These are phyloP conservation scores for Lordiphosa stackelbergi DNA, from an alignment of 1,140 invertebrate species.

Conservation along the genomic window DNA sequence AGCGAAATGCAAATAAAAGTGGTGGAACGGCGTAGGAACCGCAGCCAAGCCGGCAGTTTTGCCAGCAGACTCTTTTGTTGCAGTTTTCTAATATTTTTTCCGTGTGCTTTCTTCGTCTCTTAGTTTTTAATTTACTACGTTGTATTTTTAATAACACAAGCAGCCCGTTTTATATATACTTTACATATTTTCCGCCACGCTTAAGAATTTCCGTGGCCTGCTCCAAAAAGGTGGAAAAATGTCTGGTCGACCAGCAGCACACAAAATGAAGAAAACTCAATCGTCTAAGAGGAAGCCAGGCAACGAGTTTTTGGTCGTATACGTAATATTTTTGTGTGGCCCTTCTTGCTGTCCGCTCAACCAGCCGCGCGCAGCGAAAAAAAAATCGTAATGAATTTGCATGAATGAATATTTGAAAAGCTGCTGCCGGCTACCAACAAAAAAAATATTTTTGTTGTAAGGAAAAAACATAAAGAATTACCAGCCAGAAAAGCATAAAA, in stretches of 20 bases:
- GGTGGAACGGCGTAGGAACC: constrained; percentile 15
- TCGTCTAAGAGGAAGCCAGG: constrained; percentile 28
- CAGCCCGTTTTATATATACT: constrained; percentile 23
- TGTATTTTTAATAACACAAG: constrained; percentile 52
- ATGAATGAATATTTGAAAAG: constrained; percentile 63
- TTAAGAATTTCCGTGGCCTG: constrained; percentile 29
- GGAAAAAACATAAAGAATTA: constrained; percentile 2
- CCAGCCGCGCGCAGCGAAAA: constrained; percentile 1
- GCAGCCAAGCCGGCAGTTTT: constrained; percentile 27
- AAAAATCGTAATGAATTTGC: constrained; percentile 58
- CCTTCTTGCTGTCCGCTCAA: constrained; percentile 29
- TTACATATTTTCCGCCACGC: constrained; percentile 31
- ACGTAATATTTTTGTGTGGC: constrained; percentile 31
- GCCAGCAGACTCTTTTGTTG: constrained; percentile 36
- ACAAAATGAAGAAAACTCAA: constrained; percentile 54
- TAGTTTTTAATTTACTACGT: constrained; percentile 49
- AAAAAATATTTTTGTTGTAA: constrained; percentile 38
- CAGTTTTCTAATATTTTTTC: constrained; percentile 46
- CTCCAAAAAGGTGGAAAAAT: constrained; percentile 42
- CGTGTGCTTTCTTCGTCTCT: constrained; percentile 5
- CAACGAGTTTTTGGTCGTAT: constrained; percentile 34
- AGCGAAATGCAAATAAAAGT: constrained; percentile 16
- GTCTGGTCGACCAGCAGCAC: constrained; percentile 21
- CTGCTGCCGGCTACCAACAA: constrained; percentile 33
- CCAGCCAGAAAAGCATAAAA: constrained; percentile 2